Conservation (phyloP, 2,888 invertebrate genomes). For the Plebejus anna region DNA sequence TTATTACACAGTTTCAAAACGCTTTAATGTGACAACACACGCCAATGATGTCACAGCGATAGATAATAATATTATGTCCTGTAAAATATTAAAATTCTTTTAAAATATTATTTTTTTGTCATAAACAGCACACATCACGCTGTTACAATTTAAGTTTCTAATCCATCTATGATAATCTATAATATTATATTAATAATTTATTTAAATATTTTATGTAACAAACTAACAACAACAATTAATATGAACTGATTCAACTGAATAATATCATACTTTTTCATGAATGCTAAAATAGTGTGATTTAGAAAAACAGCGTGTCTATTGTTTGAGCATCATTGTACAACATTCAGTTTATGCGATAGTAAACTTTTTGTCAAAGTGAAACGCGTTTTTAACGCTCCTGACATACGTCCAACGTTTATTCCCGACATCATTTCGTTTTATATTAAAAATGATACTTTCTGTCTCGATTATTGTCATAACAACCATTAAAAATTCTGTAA, state of each 20-base stretch:
- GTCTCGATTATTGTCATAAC: slow-evolving; percentile 68
- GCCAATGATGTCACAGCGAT: slow-evolving; percentile 30
- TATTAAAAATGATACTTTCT: slow-evolving; percentile 66
- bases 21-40: neutral
- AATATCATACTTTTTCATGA: no score
- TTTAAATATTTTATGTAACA: no score
- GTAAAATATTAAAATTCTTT: neutral
- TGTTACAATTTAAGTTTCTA: no score
- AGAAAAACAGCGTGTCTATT: neutral
- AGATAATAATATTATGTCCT: neutral
- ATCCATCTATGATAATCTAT: no score
- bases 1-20: slow-evolving; percentile 10
- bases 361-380: slow-evolving; percentile 76
- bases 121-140: no score
- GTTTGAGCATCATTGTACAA: slow-evolving; percentile 16
- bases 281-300: no score
- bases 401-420: slow-evolving; percentile 48
- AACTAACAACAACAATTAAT: no score
- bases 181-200: no score
- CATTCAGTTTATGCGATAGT: slow-evolving; percentile 59
- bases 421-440: slow-evolving; percentile 46
- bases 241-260: no score
- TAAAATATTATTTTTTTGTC: no score
- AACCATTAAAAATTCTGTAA: slow-evolving; percentile 53
- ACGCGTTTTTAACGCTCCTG: slow-evolving; percentile 54